Percentiles rank a stretch among this genome's conserved stretches.
Evolutionary conservation across 2,797 vertebrate genomes (phyloP).

Genomic region (Pogoniulus pusillus): DNA sequence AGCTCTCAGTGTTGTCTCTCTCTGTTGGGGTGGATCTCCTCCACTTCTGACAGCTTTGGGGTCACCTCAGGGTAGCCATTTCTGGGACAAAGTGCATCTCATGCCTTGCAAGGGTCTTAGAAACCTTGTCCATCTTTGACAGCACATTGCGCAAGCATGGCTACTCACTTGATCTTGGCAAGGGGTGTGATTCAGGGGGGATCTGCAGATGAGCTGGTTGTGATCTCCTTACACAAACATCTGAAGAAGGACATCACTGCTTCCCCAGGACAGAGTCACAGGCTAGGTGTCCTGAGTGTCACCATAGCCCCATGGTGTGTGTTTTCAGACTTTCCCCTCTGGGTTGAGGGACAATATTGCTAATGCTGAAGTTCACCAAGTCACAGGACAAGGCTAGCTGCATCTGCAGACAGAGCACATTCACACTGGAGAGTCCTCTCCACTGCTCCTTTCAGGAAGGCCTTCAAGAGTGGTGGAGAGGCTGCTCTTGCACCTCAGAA

Average conservation of each 20-base stretch:
- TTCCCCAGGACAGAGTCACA: not conserved
- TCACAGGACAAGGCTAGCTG: not conserved
- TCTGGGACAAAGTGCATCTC: not conserved
- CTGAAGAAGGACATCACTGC: not conserved
- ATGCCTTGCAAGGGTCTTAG: fast-evolving
- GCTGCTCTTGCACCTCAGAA: not conserved
- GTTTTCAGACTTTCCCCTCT: not conserved
- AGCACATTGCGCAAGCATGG: fast-evolving
- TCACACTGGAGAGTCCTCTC: not conserved
- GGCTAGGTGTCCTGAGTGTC: not conserved
- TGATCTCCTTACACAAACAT: not conserved
- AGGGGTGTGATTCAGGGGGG: not conserved
- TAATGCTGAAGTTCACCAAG: not conserved
- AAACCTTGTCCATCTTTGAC: not conserved
- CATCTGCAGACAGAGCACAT: not conserved
- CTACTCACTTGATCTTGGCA: fast-evolving
- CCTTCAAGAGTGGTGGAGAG: not conserved
- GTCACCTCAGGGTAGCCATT: not conserved
- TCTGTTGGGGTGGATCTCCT: not conserved
- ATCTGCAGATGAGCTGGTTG: not conserved
- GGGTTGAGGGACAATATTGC: fast-evolving
- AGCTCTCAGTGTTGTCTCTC: not conserved
- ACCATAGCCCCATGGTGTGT: fast-evolving
- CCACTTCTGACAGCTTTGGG: not conserved
- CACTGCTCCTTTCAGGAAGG: not conserved